Percentiles rank a stretch among this genome's conserved stretches.
Conservation (phyloP, 2,797 vertebrate genomes). For the Poeciliopsis paucimaculata region DNA sequence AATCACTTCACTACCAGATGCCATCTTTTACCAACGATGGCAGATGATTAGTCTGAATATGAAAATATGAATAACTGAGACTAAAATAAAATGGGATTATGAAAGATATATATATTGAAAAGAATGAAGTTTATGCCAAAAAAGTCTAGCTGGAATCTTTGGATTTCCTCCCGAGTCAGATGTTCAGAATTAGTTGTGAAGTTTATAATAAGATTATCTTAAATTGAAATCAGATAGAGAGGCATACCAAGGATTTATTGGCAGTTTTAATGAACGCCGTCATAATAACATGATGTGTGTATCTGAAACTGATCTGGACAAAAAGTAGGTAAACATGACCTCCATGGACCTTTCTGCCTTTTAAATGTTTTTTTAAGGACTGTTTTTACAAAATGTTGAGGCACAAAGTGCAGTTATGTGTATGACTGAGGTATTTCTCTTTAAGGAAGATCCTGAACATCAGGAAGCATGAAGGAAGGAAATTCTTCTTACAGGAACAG, state of each 20-base stretch:
- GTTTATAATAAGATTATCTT: slow-evolving; percentile 45
- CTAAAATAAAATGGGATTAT: slow-evolving; percentile 12
- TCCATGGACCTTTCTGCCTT: background rate
- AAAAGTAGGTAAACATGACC: background rate
- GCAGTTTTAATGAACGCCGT: background rate
- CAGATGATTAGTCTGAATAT: slow-evolving; percentile 37
- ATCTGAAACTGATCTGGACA: slow-evolving; percentile 5
- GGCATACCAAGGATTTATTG: background rate
- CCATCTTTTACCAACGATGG: slow-evolving; percentile 28
- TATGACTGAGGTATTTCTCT: slow-evolving; percentile 5
- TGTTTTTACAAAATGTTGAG: background rate
- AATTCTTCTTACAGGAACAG: slow-evolving; percentile 69
- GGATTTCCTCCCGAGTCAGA: slow-evolving; percentile 42
- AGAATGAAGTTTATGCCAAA: slow-evolving; percentile 3
- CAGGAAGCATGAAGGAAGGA: slow-evolving; percentile 74
- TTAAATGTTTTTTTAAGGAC: slow-evolving; percentile 1
- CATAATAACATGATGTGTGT: background rate
- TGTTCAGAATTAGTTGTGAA: slow-evolving; percentile 43
- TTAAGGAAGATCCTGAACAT: slow-evolving; percentile 52
- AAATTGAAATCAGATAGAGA: slow-evolving; percentile 53
- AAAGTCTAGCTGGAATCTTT: slow-evolving; percentile 19
- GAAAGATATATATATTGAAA: slow-evolving; percentile 5
- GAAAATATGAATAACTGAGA: slow-evolving; percentile 32
- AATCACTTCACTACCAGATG: slow-evolving; percentile 30
- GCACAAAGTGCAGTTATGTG: slow-evolving; percentile 5